Conservation (phyloP, 2,113 vertebrate species). For the Hydrochoerus hydrochaeris region DNA sequence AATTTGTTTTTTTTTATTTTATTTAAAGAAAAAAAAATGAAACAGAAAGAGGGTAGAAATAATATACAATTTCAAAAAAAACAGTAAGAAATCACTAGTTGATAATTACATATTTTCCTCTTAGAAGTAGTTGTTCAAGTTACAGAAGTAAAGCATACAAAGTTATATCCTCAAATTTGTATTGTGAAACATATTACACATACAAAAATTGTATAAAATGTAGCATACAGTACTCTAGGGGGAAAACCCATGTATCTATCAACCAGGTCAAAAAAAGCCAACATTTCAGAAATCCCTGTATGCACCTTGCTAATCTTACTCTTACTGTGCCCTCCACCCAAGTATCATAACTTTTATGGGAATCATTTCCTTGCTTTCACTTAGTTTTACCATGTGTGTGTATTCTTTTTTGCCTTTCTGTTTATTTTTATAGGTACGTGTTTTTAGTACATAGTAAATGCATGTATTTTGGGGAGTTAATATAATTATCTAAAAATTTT, state of each 20-base stretch:
- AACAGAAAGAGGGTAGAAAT: too few relatives aligned
- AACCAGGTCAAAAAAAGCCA: background rate
- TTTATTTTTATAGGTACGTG: background rate
- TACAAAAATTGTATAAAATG: background rate
- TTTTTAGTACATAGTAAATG: background rate
- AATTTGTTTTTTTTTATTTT: too few relatives aligned
- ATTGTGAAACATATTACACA: background rate
- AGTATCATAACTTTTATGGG: background rate
- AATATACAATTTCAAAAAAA: too few relatives aligned
- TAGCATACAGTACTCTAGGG: background rate
- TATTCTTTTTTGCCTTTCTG: background rate
- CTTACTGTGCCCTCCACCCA: background rate
- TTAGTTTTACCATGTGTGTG: background rate
- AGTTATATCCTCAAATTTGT: too few relatives aligned
- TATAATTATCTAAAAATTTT: background rate
- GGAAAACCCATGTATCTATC: background rate
- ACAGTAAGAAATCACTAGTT: too few relatives aligned
- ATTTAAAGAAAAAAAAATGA: too few relatives aligned
- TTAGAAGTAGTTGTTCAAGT: too few relatives aligned
- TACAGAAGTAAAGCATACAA: too few relatives aligned
- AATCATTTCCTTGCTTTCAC: background rate
- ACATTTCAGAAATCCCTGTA: too few relatives aligned
- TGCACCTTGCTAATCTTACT: background rate
- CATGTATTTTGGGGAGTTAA: background rate
- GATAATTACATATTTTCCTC: too few relatives aligned